Base-by-base conservation (phyloP, 1,140 invertebrate species). In the Cataglyphis hispanica region DNA sequence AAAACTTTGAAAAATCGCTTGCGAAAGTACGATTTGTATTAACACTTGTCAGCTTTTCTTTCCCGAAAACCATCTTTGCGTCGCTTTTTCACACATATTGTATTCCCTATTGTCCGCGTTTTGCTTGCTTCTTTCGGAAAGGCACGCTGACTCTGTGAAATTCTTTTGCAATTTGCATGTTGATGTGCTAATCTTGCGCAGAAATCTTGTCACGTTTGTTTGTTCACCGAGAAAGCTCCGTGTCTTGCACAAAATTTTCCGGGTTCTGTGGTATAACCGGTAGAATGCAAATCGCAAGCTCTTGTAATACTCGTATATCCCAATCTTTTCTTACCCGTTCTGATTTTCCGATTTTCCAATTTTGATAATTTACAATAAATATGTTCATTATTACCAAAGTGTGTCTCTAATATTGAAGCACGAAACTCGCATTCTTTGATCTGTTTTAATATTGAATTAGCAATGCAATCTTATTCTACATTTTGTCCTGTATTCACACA, bases 91-190 rank as follows among this genome's bases (percentile, higher is more conserved):
- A 80, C 76, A 22, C 37, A 11, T 25, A 16, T 19, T 63, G 37
- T 34, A 27, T 40, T 81, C 64, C 31, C 27, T 69, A 58, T 69
- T 66, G 61, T 50, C 50, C 31, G 50, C 53, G 72, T 81, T 81
- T 43, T 34, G 50, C n/a, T 31, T 37, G 67, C 53, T 43, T 72
- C 67, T 83, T 74, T 74, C 53, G 67, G 53, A 58, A 74, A 72
- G 16, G 37, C 78, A 83, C 22, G 53, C 67, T 83, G 53, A 83
- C 67, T 83, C 53, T 22, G 34, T 60, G 67, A 83, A 27, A 83
- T 72, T 40, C 78, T 72, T 72, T 72, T 25, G 67, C 78, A 83
- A 83, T 83, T 83, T 83, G 78, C 78, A 83, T 74, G 78, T 74
- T 61, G 78, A 83, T 83, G 78, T 43, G 78, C 78, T 74, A 27